Evolutionary conservation across 2,888 invertebrate species (phyloP), one percentile per base, ranked within the genome.

Genomic region (Heliconius aoede): DNA sequence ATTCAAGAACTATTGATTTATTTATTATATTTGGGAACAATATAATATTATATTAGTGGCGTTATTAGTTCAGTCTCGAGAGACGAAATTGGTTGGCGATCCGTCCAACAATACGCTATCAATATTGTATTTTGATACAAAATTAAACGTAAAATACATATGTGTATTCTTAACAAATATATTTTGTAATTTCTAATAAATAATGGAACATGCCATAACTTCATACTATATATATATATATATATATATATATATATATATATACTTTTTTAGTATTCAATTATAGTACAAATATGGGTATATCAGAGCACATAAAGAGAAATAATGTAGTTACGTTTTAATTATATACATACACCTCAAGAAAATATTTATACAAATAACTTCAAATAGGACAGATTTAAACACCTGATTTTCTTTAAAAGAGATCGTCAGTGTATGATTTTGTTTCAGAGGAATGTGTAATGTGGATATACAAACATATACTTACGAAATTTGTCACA

Each of bases 21-120:
- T 60, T 60, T 60, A 26, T 60, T 28, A 60, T 24, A 15, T 60
- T 60, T 26, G 26, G 26, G 5, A 26, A 60, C 30, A 69, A 51
- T 46, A 51, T 46, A 7, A 24, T 21, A 55, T 28, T 1, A 15
- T 36, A 51, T 46, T 69, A 69, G 65, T 1, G 3, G 24, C 21
- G 58, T 58, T 71, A 71, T 71, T 71, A 58, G 36, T 36, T 71
- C 13, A 58, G 58, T 9, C 71, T 32, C 71, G n/a, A 36, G 71
- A 71, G 58, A 30, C 32, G 28, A 58, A 18, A 71, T 71, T 71
- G 58, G 24, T 71, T 30, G 55, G 13, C 28, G 30, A 69, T 55
- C 69, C 69, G 51, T 55, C n/a, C 36, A 24, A 58, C 71, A 55
- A 24, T 26, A 58, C 71, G 32, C 30, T 36, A 24, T 24, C 32